A percentile compares a stretch with the other conserved stretches of the same genome.
Conservation (phyloP, 2,113 vertebrate genomes). For the Chauna torquata region DNA sequence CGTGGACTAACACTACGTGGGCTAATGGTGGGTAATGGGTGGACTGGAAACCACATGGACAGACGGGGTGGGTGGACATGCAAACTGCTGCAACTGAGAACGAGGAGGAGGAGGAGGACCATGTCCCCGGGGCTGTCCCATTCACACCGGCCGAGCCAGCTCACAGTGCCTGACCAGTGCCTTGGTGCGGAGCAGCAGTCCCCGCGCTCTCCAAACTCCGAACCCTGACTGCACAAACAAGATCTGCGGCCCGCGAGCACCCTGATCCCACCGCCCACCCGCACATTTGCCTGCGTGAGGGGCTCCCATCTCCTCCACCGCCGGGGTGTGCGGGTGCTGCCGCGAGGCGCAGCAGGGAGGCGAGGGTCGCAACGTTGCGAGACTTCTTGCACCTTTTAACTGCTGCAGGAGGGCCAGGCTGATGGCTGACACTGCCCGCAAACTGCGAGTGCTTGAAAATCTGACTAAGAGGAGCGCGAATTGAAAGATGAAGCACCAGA, state of each 20-base stretch:
- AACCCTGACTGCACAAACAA: not conserved
- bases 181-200: too few relatives aligned
- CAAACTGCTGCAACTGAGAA: not conserved
- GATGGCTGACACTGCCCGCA: not conserved
- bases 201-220: too few relatives aligned
- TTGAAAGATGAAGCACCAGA: not conserved
- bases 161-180: too few relatives aligned
- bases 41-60: not conserved
- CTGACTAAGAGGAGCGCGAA: not conserved
- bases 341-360: rapidly evolving
- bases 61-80: not conserved
- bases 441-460: not conserved
- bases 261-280: rapidly evolving
- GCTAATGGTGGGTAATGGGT: not conserved
- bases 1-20: too few relatives aligned
- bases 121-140: too few relatives aligned
- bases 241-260: rapidly evolving
- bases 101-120: too few relatives aligned
- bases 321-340: not conserved
- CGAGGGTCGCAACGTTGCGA: rapidly evolving
- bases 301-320: not conserved
- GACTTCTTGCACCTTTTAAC: not conserved
- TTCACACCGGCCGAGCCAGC: too few relatives aligned
- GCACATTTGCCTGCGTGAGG: rapidly evolving
- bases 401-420: not conserved